These are phyloP conservation scores for Zosterops hypoxanthus DNA, from an alignment of 2,113 vertebrate genomes.

Conservation along the genomic window DNA sequence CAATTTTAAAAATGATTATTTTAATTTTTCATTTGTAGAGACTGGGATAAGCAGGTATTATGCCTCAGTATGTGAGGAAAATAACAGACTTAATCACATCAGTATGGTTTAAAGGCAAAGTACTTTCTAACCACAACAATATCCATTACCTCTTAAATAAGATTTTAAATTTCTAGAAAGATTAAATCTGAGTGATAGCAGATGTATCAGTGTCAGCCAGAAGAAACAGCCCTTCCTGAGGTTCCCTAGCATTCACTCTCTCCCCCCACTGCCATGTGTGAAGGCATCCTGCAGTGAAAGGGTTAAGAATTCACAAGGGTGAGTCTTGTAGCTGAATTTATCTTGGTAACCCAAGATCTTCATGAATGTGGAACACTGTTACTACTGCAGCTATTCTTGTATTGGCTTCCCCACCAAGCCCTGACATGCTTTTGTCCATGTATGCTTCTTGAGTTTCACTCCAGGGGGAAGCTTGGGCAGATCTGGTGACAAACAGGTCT, in stretches of 20 bases:
- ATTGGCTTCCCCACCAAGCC: conserved; percentile 65
- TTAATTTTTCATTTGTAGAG: not conserved
- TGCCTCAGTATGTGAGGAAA: not conserved
- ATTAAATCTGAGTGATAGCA: not conserved
- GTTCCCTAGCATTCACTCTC: not conserved
- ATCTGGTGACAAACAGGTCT: conserved; percentile 69
- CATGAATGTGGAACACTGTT: conserved; percentile 55
- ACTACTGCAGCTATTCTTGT: conserved; percentile 66
- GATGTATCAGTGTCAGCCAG: not conserved
- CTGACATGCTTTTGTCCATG: conserved; percentile 66
- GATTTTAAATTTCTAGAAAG: not conserved
- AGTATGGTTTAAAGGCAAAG: not conserved
- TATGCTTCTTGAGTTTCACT: conserved; percentile 59
- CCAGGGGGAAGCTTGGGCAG: conserved; percentile 48
- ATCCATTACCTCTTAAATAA: not conserved
- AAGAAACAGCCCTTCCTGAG: not conserved
- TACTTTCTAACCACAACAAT: not conserved
- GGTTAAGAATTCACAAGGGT: conserved; percentile 61
- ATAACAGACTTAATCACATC: not conserved
- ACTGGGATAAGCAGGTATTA: not conserved
- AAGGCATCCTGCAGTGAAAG: conserved; percentile 1
- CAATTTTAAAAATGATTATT: not conserved
- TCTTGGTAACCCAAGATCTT: conserved; percentile 65
- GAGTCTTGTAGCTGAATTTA: conserved; percentile 62
- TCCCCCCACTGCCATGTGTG: accelerated